Conservation (phyloP, 2,888 invertebrate species). For the Drosophila vallismaia region DNA sequence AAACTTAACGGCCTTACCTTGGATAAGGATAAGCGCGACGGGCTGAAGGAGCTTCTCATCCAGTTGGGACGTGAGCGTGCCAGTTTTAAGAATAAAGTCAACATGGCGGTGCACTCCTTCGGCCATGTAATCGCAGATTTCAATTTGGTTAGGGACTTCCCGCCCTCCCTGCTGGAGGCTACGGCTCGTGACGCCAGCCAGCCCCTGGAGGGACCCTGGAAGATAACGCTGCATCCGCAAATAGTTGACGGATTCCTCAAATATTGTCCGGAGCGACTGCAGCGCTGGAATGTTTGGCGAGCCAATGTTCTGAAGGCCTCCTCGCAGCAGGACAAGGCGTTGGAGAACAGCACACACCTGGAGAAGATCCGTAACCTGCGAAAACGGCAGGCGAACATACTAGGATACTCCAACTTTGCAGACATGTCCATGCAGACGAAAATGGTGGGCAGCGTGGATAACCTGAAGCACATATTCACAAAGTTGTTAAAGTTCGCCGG, state of each 20-base stretch:
- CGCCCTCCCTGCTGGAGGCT: slow-evolving; percentile 87
- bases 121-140: slow-evolving; percentile 88
- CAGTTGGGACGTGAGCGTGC: slow-evolving; percentile 86
- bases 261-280: slow-evolving; percentile 91
- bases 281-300: slow-evolving; percentile 94
- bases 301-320: slow-evolving; percentile 90
- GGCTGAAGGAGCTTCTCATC: slow-evolving; percentile 85
- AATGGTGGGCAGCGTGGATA: slow-evolving; percentile 92
- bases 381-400: slow-evolving; percentile 88
- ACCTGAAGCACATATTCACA: slow-evolving; percentile 89
- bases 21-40: slow-evolving; percentile 84
- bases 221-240: slow-evolving; percentile 89
- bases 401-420: slow-evolving; percentile 92
- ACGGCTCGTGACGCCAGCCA: slow-evolving; percentile 87
- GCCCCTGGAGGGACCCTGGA: slow-evolving; percentile 91
- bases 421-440: slow-evolving; percentile 97
- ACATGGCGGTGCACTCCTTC: slow-evolving; percentile 88
- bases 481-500: slow-evolving; percentile 88
- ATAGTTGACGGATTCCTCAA: slow-evolving; percentile 91
- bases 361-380: slow-evolving; percentile 91
- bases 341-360: slow-evolving; percentile 89
- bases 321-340: slow-evolving; percentile 85
- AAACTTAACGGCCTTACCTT: slow-evolving; percentile 92
- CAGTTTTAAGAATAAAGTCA: slow-evolving; percentile 88
- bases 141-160: slow-evolving; percentile 89